Evolutionary conservation across 1,140 invertebrate species (phyloP).

Genomic region (Platorchestia sp.): DNA sequence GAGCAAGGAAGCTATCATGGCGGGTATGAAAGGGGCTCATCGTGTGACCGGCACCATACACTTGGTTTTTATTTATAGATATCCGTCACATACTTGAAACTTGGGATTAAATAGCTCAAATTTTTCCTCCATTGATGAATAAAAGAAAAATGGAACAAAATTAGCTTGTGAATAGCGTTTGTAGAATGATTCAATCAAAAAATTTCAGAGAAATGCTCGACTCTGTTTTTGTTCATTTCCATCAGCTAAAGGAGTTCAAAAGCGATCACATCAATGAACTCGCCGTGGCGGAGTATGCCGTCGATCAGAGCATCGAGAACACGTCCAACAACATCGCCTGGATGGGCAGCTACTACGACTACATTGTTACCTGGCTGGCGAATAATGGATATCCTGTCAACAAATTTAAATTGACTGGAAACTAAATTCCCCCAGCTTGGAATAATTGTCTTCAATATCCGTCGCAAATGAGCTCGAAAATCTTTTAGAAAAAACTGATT

Average conservation of each 20-base stretch:
- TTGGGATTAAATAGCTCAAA: too few relatives aligned
- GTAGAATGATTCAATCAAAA: not conserved
- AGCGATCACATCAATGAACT: constrained; percentile 49
- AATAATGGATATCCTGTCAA: constrained; percentile 48
- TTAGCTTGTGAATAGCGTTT: not conserved
- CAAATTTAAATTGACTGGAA: not conserved
- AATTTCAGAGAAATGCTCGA: not conserved
- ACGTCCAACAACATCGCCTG: constrained; percentile 84
- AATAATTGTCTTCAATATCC: not conserved
- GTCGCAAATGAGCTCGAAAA: not conserved
- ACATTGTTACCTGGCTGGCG: constrained; percentile 72
- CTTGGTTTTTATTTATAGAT: too few relatives aligned
- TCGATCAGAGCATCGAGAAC: constrained; percentile 83
- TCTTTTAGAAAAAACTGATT: not conserved
- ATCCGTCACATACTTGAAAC: too few relatives aligned
- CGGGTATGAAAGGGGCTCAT: too few relatives aligned
- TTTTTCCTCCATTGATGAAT: too few relatives aligned
- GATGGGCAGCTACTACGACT: constrained; percentile 81
- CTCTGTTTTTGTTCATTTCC: not conserved
- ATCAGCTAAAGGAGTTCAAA: constrained; percentile 57
- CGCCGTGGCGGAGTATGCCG: constrained; percentile 75
- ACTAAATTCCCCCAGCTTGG: not conserved
- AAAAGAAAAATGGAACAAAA: not conserved
- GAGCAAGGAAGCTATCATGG: too few relatives aligned
- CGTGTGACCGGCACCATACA: too few relatives aligned